Conservation (phyloP, 2,113 vertebrate species). For the Neolamprologus hecqui region DNA sequence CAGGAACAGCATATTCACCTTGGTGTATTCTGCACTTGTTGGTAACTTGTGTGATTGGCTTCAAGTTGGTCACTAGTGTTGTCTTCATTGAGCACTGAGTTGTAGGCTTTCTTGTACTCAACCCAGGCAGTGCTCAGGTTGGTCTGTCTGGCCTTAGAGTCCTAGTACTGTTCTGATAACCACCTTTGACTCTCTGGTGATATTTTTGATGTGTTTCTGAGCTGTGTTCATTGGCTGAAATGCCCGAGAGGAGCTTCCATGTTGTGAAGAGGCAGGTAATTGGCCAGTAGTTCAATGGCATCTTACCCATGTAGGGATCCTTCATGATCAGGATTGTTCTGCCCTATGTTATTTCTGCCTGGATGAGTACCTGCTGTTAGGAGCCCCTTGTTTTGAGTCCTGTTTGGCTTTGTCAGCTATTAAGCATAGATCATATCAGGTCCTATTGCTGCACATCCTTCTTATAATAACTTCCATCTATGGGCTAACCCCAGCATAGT, state of each 20-base stretch:
- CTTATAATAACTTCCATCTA: background rate
- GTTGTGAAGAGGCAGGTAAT: background rate
- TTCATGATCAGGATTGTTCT: background rate
- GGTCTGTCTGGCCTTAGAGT: background rate
- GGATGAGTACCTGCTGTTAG: background rate
- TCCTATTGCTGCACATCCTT: background rate
- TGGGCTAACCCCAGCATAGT: background rate
- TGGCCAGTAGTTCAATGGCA: background rate
- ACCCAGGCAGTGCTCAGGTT: background rate
- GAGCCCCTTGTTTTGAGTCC: background rate
- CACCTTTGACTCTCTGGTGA: background rate
- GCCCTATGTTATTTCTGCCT: background rate
- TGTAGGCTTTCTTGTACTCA: background rate
- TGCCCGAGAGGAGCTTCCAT: background rate
- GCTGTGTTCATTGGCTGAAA: background rate
- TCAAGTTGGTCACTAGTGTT: background rate
- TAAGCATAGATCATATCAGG: background rate
- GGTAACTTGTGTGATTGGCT: background rate
- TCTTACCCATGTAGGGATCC: background rate
- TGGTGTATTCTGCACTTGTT: background rate
- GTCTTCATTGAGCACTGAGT: background rate
- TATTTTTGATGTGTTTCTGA: background rate
- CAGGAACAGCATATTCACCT: background rate
- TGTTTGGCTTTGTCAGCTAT: background rate
- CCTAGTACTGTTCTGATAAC: background rate